Conservation (phyloP, 2,797 vertebrate species). For the Falco rusticolus region DNA sequence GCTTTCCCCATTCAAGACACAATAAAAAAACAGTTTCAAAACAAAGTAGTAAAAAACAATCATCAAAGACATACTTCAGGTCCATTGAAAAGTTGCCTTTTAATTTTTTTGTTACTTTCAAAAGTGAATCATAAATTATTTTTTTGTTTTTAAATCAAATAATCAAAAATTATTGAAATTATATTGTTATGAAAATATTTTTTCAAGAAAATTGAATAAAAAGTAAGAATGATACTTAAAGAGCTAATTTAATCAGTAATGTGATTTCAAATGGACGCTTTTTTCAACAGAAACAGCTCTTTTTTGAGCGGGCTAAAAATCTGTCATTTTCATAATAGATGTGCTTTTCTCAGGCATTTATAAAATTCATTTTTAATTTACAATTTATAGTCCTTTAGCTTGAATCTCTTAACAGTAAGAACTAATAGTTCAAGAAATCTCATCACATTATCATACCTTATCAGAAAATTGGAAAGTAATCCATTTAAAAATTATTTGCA, state of each 20-base stretch:
- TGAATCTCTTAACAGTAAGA: neutral
- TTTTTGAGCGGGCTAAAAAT: neutral
- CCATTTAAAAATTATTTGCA: neutral
- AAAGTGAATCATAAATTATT: neutral
- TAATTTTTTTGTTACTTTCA: neutral
- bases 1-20: neutral
- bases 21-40: neutral
- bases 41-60: neutral
- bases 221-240: neutral
- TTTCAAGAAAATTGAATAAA: neutral
- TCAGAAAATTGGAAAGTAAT: neutral
- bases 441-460: neutral
- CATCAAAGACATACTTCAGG: neutral
- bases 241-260: neutral
- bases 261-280: neutral
- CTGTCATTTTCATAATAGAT: neutral
- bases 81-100: neutral
- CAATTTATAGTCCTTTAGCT: neutral
- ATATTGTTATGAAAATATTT: neutral
- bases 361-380: neutral
- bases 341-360: neutral
- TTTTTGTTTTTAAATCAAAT: neutral
- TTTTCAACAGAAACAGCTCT: neutral
- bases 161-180: neutral
- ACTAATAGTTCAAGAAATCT: neutral